These are phyloP conservation scores for Euglossa dilemma DNA, from an alignment of 1,140 invertebrate genomes.

Conservation along the genomic window DNA sequence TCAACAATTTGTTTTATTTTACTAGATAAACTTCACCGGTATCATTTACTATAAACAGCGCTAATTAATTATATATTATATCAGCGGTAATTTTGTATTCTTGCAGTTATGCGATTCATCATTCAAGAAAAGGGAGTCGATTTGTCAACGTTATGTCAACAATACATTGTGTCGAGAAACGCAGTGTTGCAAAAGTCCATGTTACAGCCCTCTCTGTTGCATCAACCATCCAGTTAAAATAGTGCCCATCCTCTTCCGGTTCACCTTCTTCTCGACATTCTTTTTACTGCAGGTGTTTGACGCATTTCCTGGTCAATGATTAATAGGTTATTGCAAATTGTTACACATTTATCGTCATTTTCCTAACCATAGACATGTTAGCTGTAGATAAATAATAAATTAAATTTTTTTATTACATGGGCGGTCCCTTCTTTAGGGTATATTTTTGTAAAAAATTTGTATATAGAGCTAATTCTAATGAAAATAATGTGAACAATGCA, in stretches of 20 bases:
- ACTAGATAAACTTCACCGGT: neutral
- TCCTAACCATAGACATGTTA: too few relatives aligned
- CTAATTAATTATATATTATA: too few relatives aligned
- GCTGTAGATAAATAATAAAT: too few relatives aligned
- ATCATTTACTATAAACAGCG: neutral
- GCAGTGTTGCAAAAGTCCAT: conserved; percentile 16
- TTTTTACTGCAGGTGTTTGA: conserved; percentile 10
- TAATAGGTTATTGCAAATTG: conserved; percentile 2
- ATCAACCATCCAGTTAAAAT: conserved; percentile 66
- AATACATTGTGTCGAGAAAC: conserved; percentile 9
- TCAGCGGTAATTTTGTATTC: neutral
- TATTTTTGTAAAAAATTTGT: neutral
- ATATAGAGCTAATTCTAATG: neutral
- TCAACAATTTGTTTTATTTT: neutral
- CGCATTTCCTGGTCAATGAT: conserved; percentile 19
- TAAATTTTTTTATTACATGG: too few relatives aligned
- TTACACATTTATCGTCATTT: neutral
- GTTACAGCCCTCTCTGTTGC: conserved; percentile 13
- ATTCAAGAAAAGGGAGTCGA: neutral
- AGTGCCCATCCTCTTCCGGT: conserved; percentile 79
- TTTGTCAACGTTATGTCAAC: conserved; percentile 26
- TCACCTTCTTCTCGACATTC: conserved; percentile 15
- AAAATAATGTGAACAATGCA: neutral
- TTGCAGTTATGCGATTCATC: neutral
- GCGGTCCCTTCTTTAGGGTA: too few relatives aligned